These are phyloP conservation scores for Ibidorhyncha struthersii DNA, from an alignment of 2,113 vertebrate species.

Conservation along the genomic window DNA sequence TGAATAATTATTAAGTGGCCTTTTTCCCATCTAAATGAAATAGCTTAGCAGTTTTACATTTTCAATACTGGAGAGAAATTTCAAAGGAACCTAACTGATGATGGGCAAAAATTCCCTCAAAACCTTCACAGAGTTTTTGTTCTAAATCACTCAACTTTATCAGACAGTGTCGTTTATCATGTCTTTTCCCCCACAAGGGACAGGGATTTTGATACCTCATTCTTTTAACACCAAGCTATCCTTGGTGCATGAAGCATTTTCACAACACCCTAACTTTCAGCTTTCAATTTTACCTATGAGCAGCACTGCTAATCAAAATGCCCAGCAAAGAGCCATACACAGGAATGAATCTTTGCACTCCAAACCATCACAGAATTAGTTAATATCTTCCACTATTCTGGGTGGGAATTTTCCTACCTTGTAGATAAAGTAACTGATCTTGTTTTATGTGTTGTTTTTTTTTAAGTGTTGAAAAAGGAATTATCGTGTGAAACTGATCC, in stretches of 20 bases:
- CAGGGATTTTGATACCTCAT: neutral
- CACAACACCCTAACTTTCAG: neutral
- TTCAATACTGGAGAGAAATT: neutral
- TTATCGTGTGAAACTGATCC: neutral
- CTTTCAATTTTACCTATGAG: neutral
- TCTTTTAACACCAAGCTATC: neutral
- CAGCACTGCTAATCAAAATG: neutral
- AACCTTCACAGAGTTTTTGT: neutral
- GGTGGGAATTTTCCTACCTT: neutral
- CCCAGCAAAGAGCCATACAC: neutral
- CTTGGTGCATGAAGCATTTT: neutral
- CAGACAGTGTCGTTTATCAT: neutral
- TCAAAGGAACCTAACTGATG: neutral
- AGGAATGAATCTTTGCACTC: neutral
- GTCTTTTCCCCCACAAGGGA: neutral
- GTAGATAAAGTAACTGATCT: neutral
- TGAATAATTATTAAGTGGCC: neutral
- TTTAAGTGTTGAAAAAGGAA: neutral
- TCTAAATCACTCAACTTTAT: neutral
- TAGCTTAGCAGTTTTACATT: neutral
- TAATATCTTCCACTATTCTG: neutral
- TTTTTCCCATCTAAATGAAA: neutral
- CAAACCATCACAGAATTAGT: neutral
- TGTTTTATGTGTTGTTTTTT: neutral
- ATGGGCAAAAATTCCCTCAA: neutral